phyloP scores from a whole-genome alignment of 2,113 vertebrate species.

The Anolis carolinensis region DNA sequence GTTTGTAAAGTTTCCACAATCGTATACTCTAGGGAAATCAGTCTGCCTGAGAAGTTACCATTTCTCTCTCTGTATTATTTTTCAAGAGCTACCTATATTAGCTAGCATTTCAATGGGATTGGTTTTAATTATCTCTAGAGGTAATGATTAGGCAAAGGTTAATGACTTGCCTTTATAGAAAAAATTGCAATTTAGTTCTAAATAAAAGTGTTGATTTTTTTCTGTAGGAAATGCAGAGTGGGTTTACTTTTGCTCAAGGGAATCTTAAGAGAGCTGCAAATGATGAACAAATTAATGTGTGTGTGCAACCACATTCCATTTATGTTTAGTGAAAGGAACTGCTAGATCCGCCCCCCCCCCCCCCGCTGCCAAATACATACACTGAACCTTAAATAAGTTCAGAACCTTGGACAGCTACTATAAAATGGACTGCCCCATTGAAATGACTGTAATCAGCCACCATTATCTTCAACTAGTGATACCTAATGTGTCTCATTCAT shows the following conservation, averaged over 20 bases:
- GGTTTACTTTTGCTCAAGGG: constrained; percentile 38
- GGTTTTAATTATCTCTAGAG: constrained; percentile 68
- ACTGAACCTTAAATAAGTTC: no score
- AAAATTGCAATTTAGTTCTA: constrained; percentile 64
- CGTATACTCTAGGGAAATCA: constrained; percentile 33
- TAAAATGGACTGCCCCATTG: no score
- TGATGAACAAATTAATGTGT: neutral
- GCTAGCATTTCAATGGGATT: constrained; percentile 60
- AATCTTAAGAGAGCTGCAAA: constrained; percentile 36
- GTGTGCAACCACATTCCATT: neutral
- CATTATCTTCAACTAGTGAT: neutral
- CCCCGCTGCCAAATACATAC: no score
- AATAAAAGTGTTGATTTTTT: constrained; percentile 61
- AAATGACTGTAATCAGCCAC: no score
- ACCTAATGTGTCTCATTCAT: neutral
- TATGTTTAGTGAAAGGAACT: neutral
- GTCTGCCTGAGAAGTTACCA: constrained; percentile 23
- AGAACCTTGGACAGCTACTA: no score
- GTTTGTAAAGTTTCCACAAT: constrained; percentile 18
- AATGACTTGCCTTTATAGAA: constrained; percentile 65
- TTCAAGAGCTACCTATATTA: constrained; percentile 63
- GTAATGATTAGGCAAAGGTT: constrained; percentile 71
- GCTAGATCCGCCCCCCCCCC: no score
- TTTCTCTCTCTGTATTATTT: constrained; percentile 53
- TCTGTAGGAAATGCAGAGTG: constrained; percentile 16